Percentiles rank a stretch among this genome's conserved stretches.
Conservation (phyloP, 2,113 vertebrate genomes). For the Promerops cafer region DNA sequence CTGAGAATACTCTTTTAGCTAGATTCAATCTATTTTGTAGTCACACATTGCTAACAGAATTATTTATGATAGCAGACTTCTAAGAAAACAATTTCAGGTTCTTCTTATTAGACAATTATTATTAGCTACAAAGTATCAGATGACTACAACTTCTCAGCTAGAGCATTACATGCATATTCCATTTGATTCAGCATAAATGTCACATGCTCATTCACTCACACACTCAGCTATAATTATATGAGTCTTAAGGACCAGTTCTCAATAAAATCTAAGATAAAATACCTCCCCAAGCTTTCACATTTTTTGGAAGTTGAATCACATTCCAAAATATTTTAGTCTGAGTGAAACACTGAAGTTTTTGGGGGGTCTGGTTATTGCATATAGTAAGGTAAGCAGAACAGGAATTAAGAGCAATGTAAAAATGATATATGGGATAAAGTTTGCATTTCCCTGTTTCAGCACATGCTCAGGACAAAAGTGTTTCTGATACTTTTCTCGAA, state of each 20-base stretch:
- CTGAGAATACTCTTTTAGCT: neutral
- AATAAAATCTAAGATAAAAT: neutral
- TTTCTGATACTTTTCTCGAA: neutral
- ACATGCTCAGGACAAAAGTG: neutral
- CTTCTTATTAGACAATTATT: neutral
- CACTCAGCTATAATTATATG: neutral
- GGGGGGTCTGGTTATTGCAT: neutral
- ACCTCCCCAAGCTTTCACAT: neutral
- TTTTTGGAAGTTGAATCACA: neutral
- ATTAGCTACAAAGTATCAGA: neutral
- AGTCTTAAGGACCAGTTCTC: neutral
- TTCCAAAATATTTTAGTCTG: neutral
- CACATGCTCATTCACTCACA: neutral
- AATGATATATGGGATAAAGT: neutral
- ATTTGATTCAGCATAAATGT: neutral
- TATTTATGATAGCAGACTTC: neutral
- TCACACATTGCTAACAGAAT: neutral
- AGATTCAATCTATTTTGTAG: neutral
- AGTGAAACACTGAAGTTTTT: neutral
- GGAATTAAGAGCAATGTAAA: neutral
- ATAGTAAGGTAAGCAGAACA: neutral
- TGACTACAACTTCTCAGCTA: neutral
- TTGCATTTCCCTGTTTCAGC: neutral
- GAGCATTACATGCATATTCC: neutral
- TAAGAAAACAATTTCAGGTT: constrained; percentile 2